These are phyloP conservation scores for Caloenas nicobarica DNA, from an alignment of 2,113 vertebrate species.

Conservation along the genomic window DNA sequence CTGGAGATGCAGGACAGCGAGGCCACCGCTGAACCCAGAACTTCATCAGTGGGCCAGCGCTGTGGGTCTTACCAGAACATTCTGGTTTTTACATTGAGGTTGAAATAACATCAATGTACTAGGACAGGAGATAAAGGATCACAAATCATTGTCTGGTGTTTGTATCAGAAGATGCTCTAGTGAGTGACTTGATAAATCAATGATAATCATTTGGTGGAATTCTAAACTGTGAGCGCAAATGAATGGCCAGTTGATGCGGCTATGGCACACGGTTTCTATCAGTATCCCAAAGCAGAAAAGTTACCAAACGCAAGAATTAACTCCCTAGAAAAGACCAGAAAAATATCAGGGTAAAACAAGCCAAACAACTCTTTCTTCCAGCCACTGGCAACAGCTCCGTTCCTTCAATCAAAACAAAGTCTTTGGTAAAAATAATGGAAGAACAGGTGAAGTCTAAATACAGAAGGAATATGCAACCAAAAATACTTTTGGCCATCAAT, in stretches of 20 bases:
- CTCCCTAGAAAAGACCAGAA: background rate
- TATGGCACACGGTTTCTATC: background rate
- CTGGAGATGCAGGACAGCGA: background rate
- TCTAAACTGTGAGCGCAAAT: background rate
- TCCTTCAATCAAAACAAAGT: background rate
- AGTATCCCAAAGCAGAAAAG: background rate
- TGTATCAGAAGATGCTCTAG: background rate
- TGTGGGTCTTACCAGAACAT: rapidly evolving
- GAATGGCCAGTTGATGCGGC: background rate
- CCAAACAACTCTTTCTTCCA: background rate
- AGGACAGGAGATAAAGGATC: background rate
- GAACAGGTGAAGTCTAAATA: constrained; percentile 50
- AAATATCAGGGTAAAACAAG: background rate
- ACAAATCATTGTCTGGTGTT: background rate
- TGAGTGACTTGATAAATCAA: background rate
- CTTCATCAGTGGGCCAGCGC: background rate
- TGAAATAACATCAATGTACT: background rate
- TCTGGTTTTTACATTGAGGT: background rate
- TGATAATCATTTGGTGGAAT: background rate
- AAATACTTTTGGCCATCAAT: background rate
- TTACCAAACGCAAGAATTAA: background rate
- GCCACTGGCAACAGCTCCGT: background rate
- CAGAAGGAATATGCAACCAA: background rate
- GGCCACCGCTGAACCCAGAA: too few species aligned
- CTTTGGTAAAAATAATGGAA: constrained; percentile 3